These are phyloP conservation scores for Leptarthrus brevirostris DNA, from an alignment of 2,888 invertebrate species.

Conservation along the genomic window DNA sequence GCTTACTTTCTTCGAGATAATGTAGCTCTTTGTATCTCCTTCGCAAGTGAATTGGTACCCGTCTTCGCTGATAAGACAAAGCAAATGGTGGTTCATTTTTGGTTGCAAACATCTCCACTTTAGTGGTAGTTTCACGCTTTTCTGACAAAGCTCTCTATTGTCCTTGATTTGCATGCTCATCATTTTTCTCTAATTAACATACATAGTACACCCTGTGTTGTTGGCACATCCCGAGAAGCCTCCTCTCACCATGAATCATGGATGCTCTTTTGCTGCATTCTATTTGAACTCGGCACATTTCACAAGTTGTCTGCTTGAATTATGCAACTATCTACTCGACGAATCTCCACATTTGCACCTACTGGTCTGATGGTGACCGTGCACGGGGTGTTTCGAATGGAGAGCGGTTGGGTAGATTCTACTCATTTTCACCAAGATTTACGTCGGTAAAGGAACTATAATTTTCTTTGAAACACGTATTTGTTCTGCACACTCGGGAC, in stretches of 20 bases:
- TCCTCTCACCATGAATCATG: neutral
- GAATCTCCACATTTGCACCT: constrained; percentile 36
- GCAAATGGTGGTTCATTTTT: constrained; percentile 29
- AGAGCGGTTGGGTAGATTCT: no score
- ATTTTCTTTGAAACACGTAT: constrained; percentile 38
- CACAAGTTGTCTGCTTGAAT: constrained; percentile 7
- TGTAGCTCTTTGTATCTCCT: neutral
- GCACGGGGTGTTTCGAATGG: constrained; percentile 9
- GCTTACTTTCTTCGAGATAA: neutral
- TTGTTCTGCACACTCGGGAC: constrained; percentile 36
- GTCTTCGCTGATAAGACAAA: constrained; percentile 6
- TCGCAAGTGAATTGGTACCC: neutral
- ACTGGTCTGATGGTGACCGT: constrained; percentile 22
- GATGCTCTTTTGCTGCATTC: constrained; percentile 29
- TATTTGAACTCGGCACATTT: constrained; percentile 26
- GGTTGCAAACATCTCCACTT: neutral
- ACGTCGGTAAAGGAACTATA: constrained; percentile 34
- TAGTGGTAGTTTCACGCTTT: neutral
- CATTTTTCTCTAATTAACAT: constrained; percentile 41
- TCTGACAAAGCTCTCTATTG: neutral
- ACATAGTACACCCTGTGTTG: constrained; percentile 16
- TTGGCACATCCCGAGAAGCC: neutral
- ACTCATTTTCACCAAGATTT: constrained; percentile 21
- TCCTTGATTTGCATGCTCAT: constrained; percentile 30
- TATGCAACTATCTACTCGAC: constrained; percentile 36